Base-by-base conservation (phyloP, 2,888 invertebrate species). In the Steinernema carpocapsae region DNA sequence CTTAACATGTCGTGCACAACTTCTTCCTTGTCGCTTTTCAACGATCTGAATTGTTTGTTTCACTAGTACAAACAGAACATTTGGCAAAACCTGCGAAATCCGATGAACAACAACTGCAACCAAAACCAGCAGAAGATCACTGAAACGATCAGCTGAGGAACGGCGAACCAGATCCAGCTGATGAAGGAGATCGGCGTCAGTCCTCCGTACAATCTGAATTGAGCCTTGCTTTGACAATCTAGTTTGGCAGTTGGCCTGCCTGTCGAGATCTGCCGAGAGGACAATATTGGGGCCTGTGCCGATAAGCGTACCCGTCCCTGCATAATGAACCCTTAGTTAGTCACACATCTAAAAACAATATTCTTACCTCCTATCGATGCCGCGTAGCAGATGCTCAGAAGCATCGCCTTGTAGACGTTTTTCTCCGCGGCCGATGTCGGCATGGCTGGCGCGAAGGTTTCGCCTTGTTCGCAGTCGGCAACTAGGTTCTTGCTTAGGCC, bases 211-310 rank as follows among this genome's bases (percentile, higher is more conserved):
- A 37, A 22, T 26, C 77, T 77, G 37, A 32, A 64, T 32, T 19
- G 51, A 10, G 56, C 19, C 14, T 10, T 56, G 7, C 56, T 26
- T 26, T 19, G 43, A 43, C 43, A 43, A 43, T 43, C 43, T 48
- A n/a, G 2, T 48, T 48, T 48, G n/a, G n/a, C n/a, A 19, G 2
- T 3, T 48, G 17, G 17, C 19, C 4, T 19, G 81, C 79, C 75
- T 79, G 75, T 88, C 88, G 17, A 88, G 83, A 56, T 85, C 83
- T 3, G 88, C 88, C 75, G 86, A 87, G 71, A 89, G 76, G 19
- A 89, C 87, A 32, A 89, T 84, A 78, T 89, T 89, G 12, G 89
- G 88, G n/a, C 88, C 88, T 3, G 89, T 88, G 24, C 88, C 89
- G 1, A 88, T 89, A 17, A 89, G 80, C 37, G 88, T 88, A 1